A percentile compares a stretch with the other conserved stretches of the same genome.
Conservation (phyloP, 2,797 vertebrate genomes). For the Premnoplex brunnescens region DNA sequence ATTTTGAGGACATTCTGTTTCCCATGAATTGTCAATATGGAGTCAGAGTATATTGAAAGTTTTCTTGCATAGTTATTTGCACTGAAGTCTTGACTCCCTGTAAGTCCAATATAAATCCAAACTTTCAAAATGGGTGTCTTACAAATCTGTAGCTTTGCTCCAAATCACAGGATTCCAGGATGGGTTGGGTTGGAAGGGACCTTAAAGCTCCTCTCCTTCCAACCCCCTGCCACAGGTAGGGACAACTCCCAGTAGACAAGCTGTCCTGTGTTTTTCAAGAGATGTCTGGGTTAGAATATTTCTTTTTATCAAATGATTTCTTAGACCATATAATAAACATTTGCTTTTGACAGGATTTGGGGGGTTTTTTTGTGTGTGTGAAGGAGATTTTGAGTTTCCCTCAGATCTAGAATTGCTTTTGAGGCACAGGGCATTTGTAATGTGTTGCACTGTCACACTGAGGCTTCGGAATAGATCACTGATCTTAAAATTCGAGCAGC, state of each 20-base stretch:
- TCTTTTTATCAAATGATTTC: too few species aligned
- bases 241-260: neutral
- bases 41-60: neutral
- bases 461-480: too few species aligned
- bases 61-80: neutral
- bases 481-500: too few species aligned
- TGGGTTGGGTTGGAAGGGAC: neutral
- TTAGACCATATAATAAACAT: too few species aligned
- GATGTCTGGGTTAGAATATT: too few species aligned
- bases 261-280: neutral
- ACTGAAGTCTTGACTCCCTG: neutral
- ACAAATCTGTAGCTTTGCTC: neutral
- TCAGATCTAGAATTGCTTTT: too few species aligned
- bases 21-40: neutral
- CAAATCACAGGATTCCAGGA: neutral
- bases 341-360: too few species aligned
- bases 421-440: too few species aligned
- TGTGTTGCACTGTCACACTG: too few species aligned
- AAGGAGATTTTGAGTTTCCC: too few species aligned
- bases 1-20: neutral
- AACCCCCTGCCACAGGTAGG: fast-evolving
- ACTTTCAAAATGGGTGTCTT: neutral
- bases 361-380: too few species aligned
- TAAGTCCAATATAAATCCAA: neutral
- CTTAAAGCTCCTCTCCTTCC: neutral